These are phyloP conservation scores for Syrmaticus mikado DNA, from an alignment of 2,113 vertebrate species.

Conservation along the genomic window DNA sequence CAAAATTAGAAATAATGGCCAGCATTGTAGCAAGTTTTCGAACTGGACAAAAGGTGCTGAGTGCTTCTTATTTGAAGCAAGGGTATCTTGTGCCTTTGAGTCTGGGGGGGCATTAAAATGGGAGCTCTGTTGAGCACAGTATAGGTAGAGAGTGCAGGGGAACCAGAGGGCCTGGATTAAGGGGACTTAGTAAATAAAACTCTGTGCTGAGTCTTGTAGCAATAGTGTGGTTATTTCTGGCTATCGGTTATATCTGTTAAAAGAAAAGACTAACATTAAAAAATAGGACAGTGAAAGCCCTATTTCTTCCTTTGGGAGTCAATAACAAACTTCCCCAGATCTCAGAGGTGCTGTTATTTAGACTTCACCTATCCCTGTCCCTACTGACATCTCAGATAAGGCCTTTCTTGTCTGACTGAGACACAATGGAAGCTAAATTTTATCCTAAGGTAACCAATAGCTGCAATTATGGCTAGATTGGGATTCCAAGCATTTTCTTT, in stretches of 20 bases:
- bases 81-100: not conserved
- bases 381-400: constrained; percentile 4
- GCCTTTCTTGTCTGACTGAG: not conserved
- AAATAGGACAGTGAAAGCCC: not conserved
- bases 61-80: not conserved
- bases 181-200: not conserved
- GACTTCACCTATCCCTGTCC: not conserved
- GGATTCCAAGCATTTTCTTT: constrained; percentile 22
- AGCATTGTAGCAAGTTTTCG: not conserved
- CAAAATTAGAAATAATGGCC: not conserved
- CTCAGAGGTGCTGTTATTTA: not conserved
- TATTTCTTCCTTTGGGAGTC: not conserved
- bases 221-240: not conserved
- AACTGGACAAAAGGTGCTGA: not conserved
- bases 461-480: not conserved
- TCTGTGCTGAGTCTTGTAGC: not conserved
- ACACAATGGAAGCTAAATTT: constrained; percentile 29
- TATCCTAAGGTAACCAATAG: constrained; percentile 29
- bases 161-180: constrained; percentile 17
- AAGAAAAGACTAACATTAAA: not conserved
- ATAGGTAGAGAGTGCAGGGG: not conserved
- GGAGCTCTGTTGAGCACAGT: not conserved
- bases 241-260: not conserved
- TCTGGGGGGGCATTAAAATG: not conserved
- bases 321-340: not conserved